Percentiles rank a stretch among this genome's conserved stretches.
Evolutionary conservation across 2,888 invertebrate species (phyloP).

Genomic region (Baccha elongata): DNA sequence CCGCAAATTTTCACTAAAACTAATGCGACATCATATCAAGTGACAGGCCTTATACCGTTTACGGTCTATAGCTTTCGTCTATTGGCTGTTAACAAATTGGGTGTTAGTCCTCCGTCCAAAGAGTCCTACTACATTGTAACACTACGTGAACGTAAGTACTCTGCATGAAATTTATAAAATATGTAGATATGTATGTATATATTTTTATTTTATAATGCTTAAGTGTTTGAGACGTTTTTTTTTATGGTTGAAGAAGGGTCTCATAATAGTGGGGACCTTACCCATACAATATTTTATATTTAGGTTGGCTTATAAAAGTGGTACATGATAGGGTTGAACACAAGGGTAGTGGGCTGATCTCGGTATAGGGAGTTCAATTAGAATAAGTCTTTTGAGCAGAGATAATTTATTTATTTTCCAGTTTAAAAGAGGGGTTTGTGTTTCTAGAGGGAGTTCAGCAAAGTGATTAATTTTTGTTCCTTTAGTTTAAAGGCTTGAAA

Average conservation of each 20-base stretch:
- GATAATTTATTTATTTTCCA: constrained; percentile 7
- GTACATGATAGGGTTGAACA: constrained; percentile 43
- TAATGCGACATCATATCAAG: constrained; percentile 86
- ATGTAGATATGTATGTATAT: neutral
- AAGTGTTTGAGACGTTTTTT: constrained; percentile 11
- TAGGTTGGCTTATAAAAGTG: constrained; percentile 57
- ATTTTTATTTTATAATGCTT: constrained; percentile 10
- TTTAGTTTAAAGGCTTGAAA: neutral
- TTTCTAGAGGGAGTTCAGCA: neutral
- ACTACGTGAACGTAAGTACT: constrained; percentile 87
- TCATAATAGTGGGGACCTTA: neutral
- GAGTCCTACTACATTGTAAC: constrained; percentile 89
- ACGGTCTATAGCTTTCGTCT: constrained; percentile 90
- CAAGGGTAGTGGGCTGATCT: constrained; percentile 2
- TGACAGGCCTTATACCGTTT: constrained; percentile 87
- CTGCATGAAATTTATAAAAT: constrained; percentile 9
- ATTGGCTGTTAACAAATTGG: constrained; percentile 88
- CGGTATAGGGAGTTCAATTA: neutral
- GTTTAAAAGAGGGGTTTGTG: neutral
- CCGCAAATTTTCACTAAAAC: constrained; percentile 85
- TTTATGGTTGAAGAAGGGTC: neutral
- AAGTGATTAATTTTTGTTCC: neutral
- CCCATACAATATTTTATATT: constrained; percentile 37
- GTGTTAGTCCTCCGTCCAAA: constrained; percentile 87
- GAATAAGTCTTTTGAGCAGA: neutral